Conservation (phyloP, 2,888 invertebrate genomes). For the Drosophila aldrichi region DNA sequence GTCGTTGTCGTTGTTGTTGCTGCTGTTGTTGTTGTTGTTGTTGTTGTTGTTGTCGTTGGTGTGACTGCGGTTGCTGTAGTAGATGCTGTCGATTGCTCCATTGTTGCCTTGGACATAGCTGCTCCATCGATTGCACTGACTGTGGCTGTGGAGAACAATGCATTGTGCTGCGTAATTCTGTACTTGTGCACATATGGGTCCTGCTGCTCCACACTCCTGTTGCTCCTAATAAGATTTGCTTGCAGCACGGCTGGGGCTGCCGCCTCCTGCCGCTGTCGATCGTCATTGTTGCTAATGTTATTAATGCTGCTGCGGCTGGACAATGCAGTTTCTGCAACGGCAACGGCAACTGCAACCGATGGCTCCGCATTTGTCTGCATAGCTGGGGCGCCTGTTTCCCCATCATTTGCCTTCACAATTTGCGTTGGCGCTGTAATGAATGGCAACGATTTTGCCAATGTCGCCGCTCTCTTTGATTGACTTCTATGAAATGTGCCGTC, state of each 20-base stretch:
- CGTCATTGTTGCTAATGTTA: slow-evolving; percentile 63
- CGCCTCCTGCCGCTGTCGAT: slow-evolving; percentile 46
- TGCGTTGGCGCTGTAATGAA: slow-evolving; percentile 66
- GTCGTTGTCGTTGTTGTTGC: slow-evolving; percentile 49
- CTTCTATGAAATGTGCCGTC: slow-evolving; percentile 74
- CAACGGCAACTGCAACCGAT: slow-evolving; percentile 32
- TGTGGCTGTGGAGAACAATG: slow-evolving; percentile 38
- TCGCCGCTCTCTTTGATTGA: slow-evolving; percentile 72
- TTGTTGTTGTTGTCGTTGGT: slow-evolving; percentile 29
- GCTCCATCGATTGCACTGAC: slow-evolving; percentile 1
- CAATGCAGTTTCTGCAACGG: slow-evolving; percentile 35
- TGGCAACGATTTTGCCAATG: slow-evolving; percentile 61
- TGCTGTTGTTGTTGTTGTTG: slow-evolving; percentile 24
- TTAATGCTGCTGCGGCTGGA: slow-evolving; percentile 53
- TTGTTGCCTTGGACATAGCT: slow-evolving; percentile 12
- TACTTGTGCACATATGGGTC: slow-evolving; percentile 54
- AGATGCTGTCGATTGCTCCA: slow-evolving; percentile 39
- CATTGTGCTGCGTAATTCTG: slow-evolving; percentile 61
- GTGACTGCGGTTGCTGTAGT: slow-evolving; percentile 43
- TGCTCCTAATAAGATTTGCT: slow-evolving; percentile 76
- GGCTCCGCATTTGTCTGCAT: slow-evolving; percentile 39
- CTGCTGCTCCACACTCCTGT: slow-evolving; percentile 71
- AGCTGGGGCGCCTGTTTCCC: slow-evolving; percentile 23
- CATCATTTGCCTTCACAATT: slow-evolving; percentile 55
- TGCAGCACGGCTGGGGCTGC: slow-evolving; percentile 39